Conservation (phyloP, 2,888 invertebrate species). For the Phrixothrix hirtus region DNA sequence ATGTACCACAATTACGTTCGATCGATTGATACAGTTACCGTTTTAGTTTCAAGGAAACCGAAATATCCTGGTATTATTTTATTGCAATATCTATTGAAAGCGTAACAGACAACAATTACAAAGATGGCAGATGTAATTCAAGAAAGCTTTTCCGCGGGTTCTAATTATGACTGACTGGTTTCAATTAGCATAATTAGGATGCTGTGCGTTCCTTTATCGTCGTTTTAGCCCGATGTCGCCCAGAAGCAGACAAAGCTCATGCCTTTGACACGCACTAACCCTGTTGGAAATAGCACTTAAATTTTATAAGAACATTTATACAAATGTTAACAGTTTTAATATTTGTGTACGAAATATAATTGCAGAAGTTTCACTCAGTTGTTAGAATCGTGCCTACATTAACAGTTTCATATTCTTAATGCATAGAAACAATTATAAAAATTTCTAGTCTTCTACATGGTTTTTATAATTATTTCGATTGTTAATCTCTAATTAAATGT, state of each 20-base stretch:
- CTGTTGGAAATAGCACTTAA: constrained; percentile 13
- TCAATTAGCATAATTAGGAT: constrained; percentile 33
- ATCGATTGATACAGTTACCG: constrained; percentile 14
- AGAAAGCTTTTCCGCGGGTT: constrained; percentile 29
- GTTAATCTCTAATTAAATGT: too few species aligned
- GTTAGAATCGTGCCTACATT: too few species aligned
- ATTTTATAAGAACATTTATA: constrained; percentile 3
- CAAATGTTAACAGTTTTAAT: background rate
- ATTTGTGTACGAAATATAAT: too few species aligned
- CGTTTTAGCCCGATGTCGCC: constrained; percentile 26
- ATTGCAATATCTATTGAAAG: constrained; percentile 20
- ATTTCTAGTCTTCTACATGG: too few species aligned
- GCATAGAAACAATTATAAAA: too few species aligned
- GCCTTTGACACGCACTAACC: constrained; percentile 28
- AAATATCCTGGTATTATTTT: constrained; percentile 11
- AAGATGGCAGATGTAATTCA: constrained; percentile 30
- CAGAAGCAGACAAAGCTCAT: constrained; percentile 25
- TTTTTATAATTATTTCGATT: too few species aligned
- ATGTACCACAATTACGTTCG: background rate
- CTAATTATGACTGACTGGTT: constrained; percentile 31
- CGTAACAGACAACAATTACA: constrained; percentile 28
- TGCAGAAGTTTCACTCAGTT: too few species aligned
- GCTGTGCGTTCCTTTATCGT: constrained; percentile 27
- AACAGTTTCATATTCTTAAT: too few species aligned
- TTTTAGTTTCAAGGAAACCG: constrained; percentile 2